Conservation (phyloP, 2,113 vertebrate genomes). For the Pseudolaguvia tuberculata region DNA sequence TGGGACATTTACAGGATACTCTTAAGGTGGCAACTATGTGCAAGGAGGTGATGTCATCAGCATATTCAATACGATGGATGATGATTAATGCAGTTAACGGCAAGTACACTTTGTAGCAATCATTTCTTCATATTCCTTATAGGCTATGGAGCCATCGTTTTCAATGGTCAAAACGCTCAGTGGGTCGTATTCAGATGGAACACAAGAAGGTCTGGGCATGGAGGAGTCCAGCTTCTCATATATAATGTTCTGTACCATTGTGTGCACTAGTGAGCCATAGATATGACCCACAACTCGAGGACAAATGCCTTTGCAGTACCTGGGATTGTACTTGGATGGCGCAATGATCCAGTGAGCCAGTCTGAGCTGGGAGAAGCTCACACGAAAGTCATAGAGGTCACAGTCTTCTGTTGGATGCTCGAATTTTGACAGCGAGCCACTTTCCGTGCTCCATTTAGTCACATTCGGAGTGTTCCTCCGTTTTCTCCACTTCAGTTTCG, state of each 20-base stretch:
- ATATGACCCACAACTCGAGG: conserved; percentile 77
- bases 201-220: conserved; percentile 81
- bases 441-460: conserved; percentile 50
- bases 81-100: conserved; percentile 64
- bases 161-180: conserved; percentile 87
- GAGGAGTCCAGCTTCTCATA: conserved; percentile 82
- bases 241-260: conserved; percentile 91
- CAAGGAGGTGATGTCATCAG: conserved; percentile 25
- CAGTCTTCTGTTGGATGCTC: conserved; percentile 78
- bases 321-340: conserved; percentile 86
- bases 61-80: conserved; percentile 25
- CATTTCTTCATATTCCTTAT: conserved; percentile 94
- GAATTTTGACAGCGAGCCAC: conserved; percentile 63
- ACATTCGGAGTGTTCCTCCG: conserved; percentile 61
- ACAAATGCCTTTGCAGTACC: conserved; percentile 87
- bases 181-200: conserved; percentile 85
- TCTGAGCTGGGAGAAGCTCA: conserved; percentile 85
- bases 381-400: conserved; percentile 81
- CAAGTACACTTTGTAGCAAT: conserved; percentile 90
- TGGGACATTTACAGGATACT: conserved; percentile 37
- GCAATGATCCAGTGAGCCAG: conserved; percentile 93
- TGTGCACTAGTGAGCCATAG: conserved; percentile 86
- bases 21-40: conserved; percentile 27
- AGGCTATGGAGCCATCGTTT: conserved; percentile 82
- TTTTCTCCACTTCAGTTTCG: conserved; percentile 53